phyloP scores from a whole-genome alignment of 2,888 invertebrate genomes.

The Podotricha telesiphe region DNA sequence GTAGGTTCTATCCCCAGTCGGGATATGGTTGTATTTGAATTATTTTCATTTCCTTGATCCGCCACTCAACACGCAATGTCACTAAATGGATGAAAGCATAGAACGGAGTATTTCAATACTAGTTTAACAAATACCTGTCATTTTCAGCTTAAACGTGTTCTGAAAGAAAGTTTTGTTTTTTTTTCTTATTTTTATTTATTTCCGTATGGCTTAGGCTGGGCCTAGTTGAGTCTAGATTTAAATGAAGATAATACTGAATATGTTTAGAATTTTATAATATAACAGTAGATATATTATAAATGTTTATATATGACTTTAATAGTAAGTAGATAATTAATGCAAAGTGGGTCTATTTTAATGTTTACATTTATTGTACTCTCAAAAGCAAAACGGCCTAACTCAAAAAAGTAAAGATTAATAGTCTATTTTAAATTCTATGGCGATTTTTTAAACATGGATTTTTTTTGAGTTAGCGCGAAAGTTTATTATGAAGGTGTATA shows the following conservation, averaged over 20 bases:
- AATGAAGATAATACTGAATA: slow-evolving; percentile 4
- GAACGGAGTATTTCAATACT: no score
- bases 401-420: background rate
- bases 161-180: background rate
- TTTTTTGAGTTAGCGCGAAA: no score
- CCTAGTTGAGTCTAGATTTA: slow-evolving; percentile 8
- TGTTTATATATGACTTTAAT: slow-evolving; percentile 16
- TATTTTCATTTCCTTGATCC: no score
- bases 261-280: background rate
- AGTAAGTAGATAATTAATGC: slow-evolving; percentile 30
- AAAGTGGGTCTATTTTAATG: background rate
- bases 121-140: no score
- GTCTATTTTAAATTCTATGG: no score
- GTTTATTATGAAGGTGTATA: no score
- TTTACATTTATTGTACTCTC: background rate
- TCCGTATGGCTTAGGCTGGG: slow-evolving; percentile 5
- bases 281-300: background rate
- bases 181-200: background rate
- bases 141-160: background rate
- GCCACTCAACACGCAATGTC: no score
- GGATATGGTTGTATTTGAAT: no score
- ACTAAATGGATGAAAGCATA: no score
- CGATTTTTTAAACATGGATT: no score
- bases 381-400: background rate
- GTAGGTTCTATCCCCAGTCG: background rate